Percentiles rank a stretch among this genome's conserved stretches.
Evolutionary conservation across 2,797 vertebrate genomes (phyloP).

Genomic region (Cyclopterus lumpus): DNA sequence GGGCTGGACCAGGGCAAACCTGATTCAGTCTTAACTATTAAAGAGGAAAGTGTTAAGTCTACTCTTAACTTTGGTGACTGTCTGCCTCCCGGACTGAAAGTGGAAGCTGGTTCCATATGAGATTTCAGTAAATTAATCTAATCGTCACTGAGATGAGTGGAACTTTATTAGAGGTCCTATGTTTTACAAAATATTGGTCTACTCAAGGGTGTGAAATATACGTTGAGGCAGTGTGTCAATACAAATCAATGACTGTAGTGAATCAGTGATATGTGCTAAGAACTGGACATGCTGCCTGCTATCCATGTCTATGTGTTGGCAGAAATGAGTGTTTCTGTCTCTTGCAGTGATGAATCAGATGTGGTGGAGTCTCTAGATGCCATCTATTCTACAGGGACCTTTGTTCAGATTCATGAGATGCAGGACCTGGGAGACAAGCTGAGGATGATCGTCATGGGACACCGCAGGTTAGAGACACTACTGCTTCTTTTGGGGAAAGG

Average conservation of each 20-base stretch:
- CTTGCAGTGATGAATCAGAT: slow-evolving; percentile 91
- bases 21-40: no score
- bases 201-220: background rate
- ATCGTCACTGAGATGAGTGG: background rate
- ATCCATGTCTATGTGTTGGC: background rate
- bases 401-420: slow-evolving; percentile 99
- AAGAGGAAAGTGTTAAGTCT: no score
- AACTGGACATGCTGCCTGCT: background rate
- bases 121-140: background rate
- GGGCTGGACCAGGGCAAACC: no score
- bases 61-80: no score
- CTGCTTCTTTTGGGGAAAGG: background rate
- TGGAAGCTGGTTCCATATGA: no score
- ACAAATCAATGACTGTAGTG: background rate
- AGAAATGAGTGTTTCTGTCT: slow-evolving; percentile 18
- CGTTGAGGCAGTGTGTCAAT: no score
- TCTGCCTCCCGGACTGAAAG: no score
- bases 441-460: slow-evolving; percentile 98
- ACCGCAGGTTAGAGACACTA: slow-evolving; percentile 87
- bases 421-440: slow-evolving; percentile 97
- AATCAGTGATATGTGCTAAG: background rate
- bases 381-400: slow-evolving; percentile 93
- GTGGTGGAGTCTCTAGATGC: slow-evolving; percentile 92
- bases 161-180: background rate
- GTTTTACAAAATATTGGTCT: background rate